phyloP scores from a whole-genome alignment of 2,113 vertebrate genomes.

The Tamias sibiricus region DNA sequence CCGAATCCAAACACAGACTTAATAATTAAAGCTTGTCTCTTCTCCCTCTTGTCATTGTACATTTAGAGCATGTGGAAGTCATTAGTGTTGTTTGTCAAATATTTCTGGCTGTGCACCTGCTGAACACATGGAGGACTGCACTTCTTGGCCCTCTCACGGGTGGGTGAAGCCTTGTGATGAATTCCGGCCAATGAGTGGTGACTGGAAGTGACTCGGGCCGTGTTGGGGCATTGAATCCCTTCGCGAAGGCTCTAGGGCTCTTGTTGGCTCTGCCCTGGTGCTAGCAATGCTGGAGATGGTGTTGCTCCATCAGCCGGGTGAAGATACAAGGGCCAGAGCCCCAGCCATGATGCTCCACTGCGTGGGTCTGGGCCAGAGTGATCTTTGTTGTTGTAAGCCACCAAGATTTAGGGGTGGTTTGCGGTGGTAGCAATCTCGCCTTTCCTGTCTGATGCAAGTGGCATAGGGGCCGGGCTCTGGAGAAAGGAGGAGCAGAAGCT shows the following conservation, averaged over 20 bases:
- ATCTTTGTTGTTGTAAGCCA: background rate
- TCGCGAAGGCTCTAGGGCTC: background rate
- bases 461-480: background rate
- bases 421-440: background rate
- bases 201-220: slow-evolving; percentile 64
- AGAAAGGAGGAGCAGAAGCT: background rate
- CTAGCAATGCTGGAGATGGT: background rate
- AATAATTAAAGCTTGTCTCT: slow-evolving; percentile 71
- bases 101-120: slow-evolving; percentile 81
- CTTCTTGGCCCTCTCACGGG: slow-evolving; percentile 79
- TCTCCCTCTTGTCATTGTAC: slow-evolving; percentile 75
- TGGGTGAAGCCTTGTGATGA: slow-evolving; percentile 78
- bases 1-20: slow-evolving; percentile 76
- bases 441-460: background rate
- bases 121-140: slow-evolving; percentile 78
- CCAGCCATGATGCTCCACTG: background rate
- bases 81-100: slow-evolving; percentile 82
- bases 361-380: background rate
- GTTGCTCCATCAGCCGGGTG: background rate
- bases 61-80: slow-evolving; percentile 83
- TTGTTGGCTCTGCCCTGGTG: background rate
- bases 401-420: background rate
- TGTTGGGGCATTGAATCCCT: slow-evolving; percentile 31
- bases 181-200: slow-evolving; percentile 71
- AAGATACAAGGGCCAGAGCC: background rate